Base-by-base conservation (phyloP, 2,888 invertebrate genomes). In the Apodemia duryi region DNA sequence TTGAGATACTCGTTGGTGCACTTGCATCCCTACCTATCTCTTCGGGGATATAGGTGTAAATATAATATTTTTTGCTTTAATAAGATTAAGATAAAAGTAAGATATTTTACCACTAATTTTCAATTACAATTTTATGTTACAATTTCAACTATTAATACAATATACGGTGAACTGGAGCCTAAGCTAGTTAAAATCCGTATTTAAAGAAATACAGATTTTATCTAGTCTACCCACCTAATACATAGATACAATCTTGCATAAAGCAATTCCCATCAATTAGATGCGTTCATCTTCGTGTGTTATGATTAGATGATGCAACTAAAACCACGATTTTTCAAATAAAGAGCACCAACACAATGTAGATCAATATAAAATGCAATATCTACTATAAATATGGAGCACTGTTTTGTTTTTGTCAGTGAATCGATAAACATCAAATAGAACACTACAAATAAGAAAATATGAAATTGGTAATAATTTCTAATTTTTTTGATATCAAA, bases 371-470 rank as follows among this genome's bases (percentile, higher is more conserved):
- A 68, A 71, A 73, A 68, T 74, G 74, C 71, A 67, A 75, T 78
- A 80, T 77, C 74, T 67, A 74, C 77, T 91, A 90, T 90, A 90
- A 84, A 91, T 88, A 91, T 79, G 80, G 81, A 80, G 78, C 77
- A 76, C 73, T 73, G 69, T 76, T 71, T 74, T 70, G 69, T 71
- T 79, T 75, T 81, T 82, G 88, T 88, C 90, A 91, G 83, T 86
- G 75, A 77, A 71, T 77, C 72, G 70, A 74, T 72, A 71, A 72
- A 68, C 75, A 79, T 76, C 79, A 74, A 73, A 71, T 70, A 64
- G 72, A 75, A 76, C 75, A 77, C 76, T 79, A 72, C 70, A 65
- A 65, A 73, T 71, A 72, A 49, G 67, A 57, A 70, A 79, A 78
- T 70, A 88, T 88, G 88, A 88, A 81, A 82, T 75, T 83, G 85